These are phyloP conservation scores for Deilephila porcellus DNA, from an alignment of 2,888 invertebrate species.

Conservation along the genomic window DNA sequence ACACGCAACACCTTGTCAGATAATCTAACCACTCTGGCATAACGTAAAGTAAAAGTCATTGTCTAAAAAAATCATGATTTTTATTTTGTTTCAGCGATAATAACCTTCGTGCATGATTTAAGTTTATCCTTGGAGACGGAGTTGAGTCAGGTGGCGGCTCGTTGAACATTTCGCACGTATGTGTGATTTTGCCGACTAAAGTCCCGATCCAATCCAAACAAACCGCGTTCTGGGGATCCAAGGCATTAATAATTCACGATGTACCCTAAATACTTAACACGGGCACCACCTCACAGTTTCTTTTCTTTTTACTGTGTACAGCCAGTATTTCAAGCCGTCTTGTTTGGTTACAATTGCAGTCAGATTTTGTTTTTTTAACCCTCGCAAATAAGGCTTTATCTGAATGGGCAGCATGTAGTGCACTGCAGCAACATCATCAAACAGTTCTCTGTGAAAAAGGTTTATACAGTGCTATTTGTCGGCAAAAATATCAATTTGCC, in stretches of 20 bases:
- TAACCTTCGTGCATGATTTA: conserved; percentile 31
- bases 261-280: conserved; percentile 34
- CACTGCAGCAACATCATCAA: too few species aligned
- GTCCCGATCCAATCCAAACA: conserved; percentile 42
- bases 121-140: conserved; percentile 8
- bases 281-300: conserved; percentile 11
- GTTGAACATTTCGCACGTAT: conserved; percentile 42
- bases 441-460: too few species aligned
- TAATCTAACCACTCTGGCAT: not conserved
- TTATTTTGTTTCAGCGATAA: conserved; percentile 27
- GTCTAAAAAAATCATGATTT: not conserved
- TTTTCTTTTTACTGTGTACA: not conserved
- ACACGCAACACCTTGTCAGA: not conserved
- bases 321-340: not conserved
- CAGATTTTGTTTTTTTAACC: not conserved
- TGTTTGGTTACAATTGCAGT: not conserved
- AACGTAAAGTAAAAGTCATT: not conserved
- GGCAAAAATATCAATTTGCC: too few species aligned
- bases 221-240: conserved; percentile 31
- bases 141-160: conserved; percentile 37
- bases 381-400: too few species aligned
- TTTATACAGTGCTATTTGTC: too few species aligned
- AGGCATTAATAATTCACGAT: conserved; percentile 41
- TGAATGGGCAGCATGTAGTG: too few species aligned
- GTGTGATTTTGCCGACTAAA: conserved; percentile 31